Evolutionary conservation across 2,888 invertebrate species (phyloP).

Genomic region (Cosmorhoe ocellata): DNA sequence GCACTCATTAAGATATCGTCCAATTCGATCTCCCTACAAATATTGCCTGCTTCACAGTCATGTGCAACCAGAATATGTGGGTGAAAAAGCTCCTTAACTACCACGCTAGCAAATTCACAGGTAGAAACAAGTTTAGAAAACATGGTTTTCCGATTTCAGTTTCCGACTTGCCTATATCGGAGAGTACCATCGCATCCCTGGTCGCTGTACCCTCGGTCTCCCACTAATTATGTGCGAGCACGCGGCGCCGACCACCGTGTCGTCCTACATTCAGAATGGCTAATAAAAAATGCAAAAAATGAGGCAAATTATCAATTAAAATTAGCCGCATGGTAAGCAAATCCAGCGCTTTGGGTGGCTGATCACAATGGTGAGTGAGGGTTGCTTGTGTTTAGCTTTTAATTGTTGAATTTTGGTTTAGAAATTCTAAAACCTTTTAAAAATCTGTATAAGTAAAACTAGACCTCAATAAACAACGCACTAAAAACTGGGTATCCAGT

Average conservation of each 20-base stretch:
- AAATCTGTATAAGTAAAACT: not conserved
- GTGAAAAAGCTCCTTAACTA: too few species aligned
- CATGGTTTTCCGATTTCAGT: not conserved
- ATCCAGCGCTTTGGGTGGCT: slow-evolving; percentile 26
- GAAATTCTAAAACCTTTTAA: not conserved
- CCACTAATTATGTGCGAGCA: slow-evolving; percentile 76
- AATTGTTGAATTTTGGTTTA: not conserved
- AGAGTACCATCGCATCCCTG: slow-evolving; percentile 7
- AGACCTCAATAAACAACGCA: not conserved
- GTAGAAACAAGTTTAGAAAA: too few species aligned
- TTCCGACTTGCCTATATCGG: slow-evolving; percentile 2
- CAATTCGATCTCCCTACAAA: too few species aligned
- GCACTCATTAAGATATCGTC: too few species aligned
- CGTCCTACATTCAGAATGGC: slow-evolving; percentile 67
- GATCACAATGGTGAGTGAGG: slow-evolving; percentile 9
- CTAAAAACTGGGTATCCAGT: too few species aligned
- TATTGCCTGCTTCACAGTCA: too few species aligned
- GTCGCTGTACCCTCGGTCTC: slow-evolving; percentile 18
- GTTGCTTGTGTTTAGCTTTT: slow-evolving; percentile 10
- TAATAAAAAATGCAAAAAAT: slow-evolving; percentile 76
- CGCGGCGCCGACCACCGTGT: slow-evolving; percentile 54
- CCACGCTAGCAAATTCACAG: too few species aligned
- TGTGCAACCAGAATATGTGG: too few species aligned
- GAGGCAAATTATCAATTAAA: slow-evolving; percentile 74
- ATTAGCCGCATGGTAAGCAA: slow-evolving; percentile 55